phyloP scores from a whole-genome alignment of 2,797 vertebrate genomes.

The Lepus townsendii region DNA sequence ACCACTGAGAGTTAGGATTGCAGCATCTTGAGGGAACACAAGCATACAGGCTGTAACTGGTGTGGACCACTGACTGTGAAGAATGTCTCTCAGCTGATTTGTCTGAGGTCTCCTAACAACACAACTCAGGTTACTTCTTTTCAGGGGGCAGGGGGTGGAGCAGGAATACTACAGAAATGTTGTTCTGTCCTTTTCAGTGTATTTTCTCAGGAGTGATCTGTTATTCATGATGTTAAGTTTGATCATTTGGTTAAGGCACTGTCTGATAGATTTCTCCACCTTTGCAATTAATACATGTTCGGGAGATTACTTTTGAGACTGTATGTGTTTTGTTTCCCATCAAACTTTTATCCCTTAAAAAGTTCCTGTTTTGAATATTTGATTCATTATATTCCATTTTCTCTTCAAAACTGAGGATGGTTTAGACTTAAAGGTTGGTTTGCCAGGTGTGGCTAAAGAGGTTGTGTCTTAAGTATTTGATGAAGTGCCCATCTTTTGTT shows the following conservation, averaged over 20 bases:
- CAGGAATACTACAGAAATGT: neutral
- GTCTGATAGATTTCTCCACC: neutral
- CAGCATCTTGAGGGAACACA: neutral
- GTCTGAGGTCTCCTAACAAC: neutral
- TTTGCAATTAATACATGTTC: neutral
- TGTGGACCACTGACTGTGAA: neutral
- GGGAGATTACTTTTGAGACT: neutral
- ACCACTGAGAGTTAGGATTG: neutral
- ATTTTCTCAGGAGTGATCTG: neutral
- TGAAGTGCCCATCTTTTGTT: conserved; percentile 22
- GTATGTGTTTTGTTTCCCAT: neutral
- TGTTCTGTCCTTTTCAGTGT: neutral
- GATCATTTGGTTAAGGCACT: neutral
- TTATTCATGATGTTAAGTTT: neutral
- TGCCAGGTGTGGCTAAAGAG: neutral
- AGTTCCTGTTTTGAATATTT: neutral
- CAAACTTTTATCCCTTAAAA: conserved; percentile 9
- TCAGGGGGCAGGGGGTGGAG: neutral
- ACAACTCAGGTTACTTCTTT: neutral
- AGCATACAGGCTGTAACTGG: neutral
- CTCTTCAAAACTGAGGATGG: neutral
- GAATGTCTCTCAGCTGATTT: neutral
- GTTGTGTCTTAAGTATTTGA: neutral
- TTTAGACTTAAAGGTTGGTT: neutral
- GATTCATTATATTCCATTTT: neutral